Conservation (phyloP, 2,797 vertebrate genomes). For the Mormyrus proboscirostris region DNA sequence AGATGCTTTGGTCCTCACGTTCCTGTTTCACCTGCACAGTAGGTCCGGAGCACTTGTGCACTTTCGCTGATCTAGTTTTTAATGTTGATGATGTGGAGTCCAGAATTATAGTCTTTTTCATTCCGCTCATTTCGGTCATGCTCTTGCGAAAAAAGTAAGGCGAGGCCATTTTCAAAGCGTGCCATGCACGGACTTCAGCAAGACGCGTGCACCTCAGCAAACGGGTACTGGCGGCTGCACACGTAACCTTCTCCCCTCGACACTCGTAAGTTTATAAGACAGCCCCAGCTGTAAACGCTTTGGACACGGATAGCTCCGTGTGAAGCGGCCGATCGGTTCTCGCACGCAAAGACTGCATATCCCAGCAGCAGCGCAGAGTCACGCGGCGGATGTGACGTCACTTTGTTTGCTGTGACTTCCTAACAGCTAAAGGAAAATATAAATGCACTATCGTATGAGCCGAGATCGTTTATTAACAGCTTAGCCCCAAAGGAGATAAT, state of each 20-base stretch:
- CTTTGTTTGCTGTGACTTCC: constrained; percentile 49
- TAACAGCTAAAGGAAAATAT: constrained; percentile 24
- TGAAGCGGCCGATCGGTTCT: not conserved
- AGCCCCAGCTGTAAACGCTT: not conserved
- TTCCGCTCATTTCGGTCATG: constrained; percentile 20
- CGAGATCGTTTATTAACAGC: not conserved
- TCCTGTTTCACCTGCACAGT: constrained; percentile 51
- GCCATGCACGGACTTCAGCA: not conserved
- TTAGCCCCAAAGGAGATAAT: not conserved
- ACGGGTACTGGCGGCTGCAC: not conserved
- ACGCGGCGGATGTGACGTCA: constrained; percentile 55
- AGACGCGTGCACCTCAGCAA: not conserved
- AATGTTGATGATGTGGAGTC: constrained; percentile 26
- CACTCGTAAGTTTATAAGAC: too few species aligned
- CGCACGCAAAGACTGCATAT: not conserved
- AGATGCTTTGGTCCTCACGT: constrained; percentile 44
- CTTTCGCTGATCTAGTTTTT: constrained; percentile 24
- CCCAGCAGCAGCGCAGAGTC: not conserved
- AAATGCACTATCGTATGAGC: constrained; percentile 29
- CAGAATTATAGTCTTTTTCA: not conserved
- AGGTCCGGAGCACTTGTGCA: constrained; percentile 13
- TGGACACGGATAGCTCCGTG: not conserved
- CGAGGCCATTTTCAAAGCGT: constrained; percentile 46
- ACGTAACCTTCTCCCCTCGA: not conserved
- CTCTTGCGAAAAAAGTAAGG: constrained; percentile 50